Evolutionary conservation across 2,113 vertebrate genomes (phyloP).

Genomic region (Lota lota): DNA sequence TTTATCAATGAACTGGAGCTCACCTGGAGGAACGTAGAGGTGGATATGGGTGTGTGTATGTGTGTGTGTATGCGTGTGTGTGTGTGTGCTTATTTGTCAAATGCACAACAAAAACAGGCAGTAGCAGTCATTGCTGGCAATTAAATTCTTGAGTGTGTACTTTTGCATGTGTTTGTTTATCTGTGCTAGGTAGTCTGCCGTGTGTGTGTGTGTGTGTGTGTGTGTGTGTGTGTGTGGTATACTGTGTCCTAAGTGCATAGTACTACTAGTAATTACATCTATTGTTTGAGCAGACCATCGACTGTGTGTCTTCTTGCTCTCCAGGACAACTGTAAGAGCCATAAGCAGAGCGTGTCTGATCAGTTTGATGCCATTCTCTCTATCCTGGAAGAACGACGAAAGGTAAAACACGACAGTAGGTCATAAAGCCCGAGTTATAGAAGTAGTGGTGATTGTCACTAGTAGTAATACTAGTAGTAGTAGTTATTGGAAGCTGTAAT

Average conservation of each 20-base stretch:
- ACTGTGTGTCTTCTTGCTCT: background rate
- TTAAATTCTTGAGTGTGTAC: too few species aligned
- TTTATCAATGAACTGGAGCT: slow-evolving; percentile 67
- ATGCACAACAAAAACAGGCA: too few species aligned
- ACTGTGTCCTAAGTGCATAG: too few species aligned
- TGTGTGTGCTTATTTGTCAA: too few species aligned
- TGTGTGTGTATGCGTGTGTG: too few species aligned
- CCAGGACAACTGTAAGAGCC: slow-evolving; percentile 68
- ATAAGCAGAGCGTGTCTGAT: slow-evolving; percentile 73
- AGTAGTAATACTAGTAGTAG: background rate
- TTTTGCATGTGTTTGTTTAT: too few species aligned
- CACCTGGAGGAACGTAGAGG: slow-evolving; percentile 67
- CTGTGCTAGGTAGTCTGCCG: too few species aligned
- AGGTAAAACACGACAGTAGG: slow-evolving; percentile 41
- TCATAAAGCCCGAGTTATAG: background rate
- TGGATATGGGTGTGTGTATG: slow-evolving; percentile 34
- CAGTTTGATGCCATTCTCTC: slow-evolving; percentile 63
- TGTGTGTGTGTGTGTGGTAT: too few species aligned
- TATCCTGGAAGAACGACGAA: slow-evolving; percentile 68
- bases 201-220: too few species aligned
- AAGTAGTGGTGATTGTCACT: background rate
- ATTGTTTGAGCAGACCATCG: background rate
- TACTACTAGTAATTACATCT: too few species aligned
- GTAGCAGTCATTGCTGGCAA: too few species aligned
- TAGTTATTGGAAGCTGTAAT: background rate